Percentiles rank a stretch among this genome's conserved stretches.
Evolutionary conservation across 2,113 vertebrate genomes (phyloP).

Genomic region (Colistium nudipinnis): DNA sequence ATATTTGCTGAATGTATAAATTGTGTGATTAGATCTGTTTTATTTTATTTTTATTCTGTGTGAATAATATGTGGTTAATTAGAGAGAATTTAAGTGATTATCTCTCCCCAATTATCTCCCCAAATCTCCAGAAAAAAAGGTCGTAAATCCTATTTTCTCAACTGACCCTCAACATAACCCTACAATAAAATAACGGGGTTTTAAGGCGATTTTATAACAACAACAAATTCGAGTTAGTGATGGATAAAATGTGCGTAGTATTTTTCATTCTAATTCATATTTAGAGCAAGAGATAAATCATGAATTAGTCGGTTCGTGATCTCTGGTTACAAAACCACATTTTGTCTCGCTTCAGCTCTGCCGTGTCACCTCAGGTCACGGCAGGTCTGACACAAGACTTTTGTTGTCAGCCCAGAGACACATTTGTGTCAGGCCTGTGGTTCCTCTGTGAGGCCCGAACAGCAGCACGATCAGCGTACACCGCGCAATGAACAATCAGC

Average conservation of each 20-base stretch:
- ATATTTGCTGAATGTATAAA: background rate
- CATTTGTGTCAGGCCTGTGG: constrained; percentile 26
- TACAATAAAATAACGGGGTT: rapidly evolving
- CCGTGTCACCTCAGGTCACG: constrained; percentile 69
- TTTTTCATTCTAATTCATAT: background rate
- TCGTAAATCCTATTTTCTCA: constrained; percentile 31
- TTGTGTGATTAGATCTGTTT: background rate
- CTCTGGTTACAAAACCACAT: rapidly evolving
- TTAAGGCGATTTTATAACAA: no score
- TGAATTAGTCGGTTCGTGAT: no score
- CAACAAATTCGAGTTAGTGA: background rate
- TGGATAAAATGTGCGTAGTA: background rate
- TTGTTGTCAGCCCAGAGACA: no score
- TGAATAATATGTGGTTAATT: constrained; percentile 12
- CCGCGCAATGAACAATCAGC: background rate
- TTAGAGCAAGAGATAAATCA: background rate
- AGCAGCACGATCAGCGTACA: constrained; percentile 3
- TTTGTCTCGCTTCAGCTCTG: constrained; percentile 2
- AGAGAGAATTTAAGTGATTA: no score
- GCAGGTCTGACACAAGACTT: constrained; percentile 30
- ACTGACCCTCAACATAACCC: constrained; percentile 46
- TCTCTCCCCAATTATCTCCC: no score
- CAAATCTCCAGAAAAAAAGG: constrained; percentile 8
- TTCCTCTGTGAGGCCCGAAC: constrained; percentile 6
- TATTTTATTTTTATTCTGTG: background rate